These are phyloP conservation scores for Oxytorus armatus DNA, from an alignment of 2,888 invertebrate genomes.

Conservation along the genomic window DNA sequence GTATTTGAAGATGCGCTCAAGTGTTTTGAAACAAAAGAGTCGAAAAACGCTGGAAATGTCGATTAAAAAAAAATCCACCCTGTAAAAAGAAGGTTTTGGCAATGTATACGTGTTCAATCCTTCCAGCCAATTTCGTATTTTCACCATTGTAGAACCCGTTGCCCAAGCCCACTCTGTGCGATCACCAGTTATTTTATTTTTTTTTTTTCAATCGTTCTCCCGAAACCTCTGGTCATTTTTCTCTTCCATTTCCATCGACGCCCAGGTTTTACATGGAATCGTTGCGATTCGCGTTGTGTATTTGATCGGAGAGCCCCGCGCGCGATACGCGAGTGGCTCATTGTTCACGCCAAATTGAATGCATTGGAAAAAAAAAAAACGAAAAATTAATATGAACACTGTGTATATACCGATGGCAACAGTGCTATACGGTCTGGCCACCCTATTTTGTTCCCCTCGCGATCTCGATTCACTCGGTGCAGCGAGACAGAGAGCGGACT, in stretches of 20 bases:
- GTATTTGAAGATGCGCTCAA: too few relatives aligned
- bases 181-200: conserved; percentile 34
- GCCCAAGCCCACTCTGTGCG: conserved; percentile 26
- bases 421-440: conserved; percentile 31
- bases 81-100: too few relatives aligned
- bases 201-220: conserved; percentile 43
- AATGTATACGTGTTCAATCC: neutral
- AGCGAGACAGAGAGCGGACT: conserved; percentile 36
- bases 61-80: too few relatives aligned
- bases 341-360: conserved; percentile 78
- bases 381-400: conserved; percentile 77
- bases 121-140: conserved; percentile 68
- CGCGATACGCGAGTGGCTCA: conserved; percentile 70
- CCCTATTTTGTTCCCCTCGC: conserved; percentile 51
- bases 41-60: too few relatives aligned
- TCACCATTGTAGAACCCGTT: conserved; percentile 26
- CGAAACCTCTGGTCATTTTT: conserved; percentile 36
- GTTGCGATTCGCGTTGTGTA: conserved; percentile 68
- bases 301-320: conserved; percentile 68
- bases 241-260: conserved; percentile 52
- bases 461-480: conserved; percentile 45
- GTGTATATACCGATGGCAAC: conserved; percentile 67
- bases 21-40: too few relatives aligned
- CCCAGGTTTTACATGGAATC: conserved; percentile 55
- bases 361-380: conserved; percentile 72